Percentiles rank a stretch among this genome's conserved stretches.
phyloP scores from a whole-genome alignment of 2,113 vertebrate genomes.

The Tachycineta bicolor region DNA sequence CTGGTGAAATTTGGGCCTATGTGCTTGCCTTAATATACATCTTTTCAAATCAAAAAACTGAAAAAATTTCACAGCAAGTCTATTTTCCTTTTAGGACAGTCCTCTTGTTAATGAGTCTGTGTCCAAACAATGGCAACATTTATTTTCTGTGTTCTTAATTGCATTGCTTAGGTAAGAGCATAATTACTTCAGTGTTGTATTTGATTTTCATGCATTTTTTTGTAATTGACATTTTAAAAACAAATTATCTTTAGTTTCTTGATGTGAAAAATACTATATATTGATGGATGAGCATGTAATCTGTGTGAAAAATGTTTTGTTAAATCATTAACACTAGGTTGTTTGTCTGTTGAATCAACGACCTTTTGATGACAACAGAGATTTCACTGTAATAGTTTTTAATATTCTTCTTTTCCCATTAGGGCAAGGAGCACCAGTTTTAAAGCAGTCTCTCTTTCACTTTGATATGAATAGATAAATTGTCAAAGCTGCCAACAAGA shows the following conservation, averaged over 20 bases:
- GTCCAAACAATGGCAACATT: not conserved
- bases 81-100: not conserved
- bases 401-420: conserved; percentile 57
- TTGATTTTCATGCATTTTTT: not conserved
- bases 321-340: conserved; percentile 68
- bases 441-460: conserved; percentile 60
- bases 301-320: conserved; percentile 71
- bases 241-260: not conserved
- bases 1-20: not conserved
- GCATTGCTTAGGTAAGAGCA: not conserved
- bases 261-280: conserved; percentile 38
- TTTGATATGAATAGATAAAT: conserved; percentile 74
- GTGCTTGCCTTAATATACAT: not conserved
- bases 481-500: conserved; percentile 69
- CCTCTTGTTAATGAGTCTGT: not conserved
- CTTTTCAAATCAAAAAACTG: not conserved
- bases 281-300: conserved; percentile 67
- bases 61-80: not conserved
- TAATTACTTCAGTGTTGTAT: not conserved
- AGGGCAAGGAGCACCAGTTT: conserved; percentile 61
- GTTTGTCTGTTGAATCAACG: conserved; percentile 58
- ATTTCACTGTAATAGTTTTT: conserved; percentile 58
- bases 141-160: not conserved
- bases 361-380: conserved; percentile 59
- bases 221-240: not conserved